These are phyloP conservation scores for Drosophila affinis DNA, from an alignment of 2,888 invertebrate species.

Conservation along the genomic window DNA sequence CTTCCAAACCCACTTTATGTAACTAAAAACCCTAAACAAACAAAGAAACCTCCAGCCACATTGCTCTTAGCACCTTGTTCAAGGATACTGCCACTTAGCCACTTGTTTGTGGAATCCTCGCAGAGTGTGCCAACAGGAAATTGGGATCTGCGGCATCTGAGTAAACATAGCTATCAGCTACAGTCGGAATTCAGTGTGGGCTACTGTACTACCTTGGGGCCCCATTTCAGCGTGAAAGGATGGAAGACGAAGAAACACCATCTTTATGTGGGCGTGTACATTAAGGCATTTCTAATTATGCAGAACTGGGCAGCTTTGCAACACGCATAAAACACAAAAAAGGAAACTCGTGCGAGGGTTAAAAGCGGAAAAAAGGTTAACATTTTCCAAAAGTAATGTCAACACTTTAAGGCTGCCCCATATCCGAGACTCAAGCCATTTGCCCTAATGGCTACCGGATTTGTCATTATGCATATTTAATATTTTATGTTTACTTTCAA, in stretches of 20 bases:
- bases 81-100: slow-evolving; percentile 36
- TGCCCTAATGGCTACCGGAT: slow-evolving; percentile 24
- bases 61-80: slow-evolving; percentile 47
- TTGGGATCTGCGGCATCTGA: slow-evolving; percentile 38
- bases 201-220: slow-evolving; percentile 33
- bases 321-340: slow-evolving; percentile 1
- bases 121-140: slow-evolving; percentile 1
- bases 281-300: slow-evolving; percentile 45
- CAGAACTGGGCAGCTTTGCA: slow-evolving; percentile 39
- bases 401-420: slow-evolving; percentile 28
- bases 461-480: slow-evolving; percentile 45
- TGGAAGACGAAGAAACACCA: background rate
- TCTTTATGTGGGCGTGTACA: slow-evolving; percentile 16
- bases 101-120: slow-evolving; percentile 38
- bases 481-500: slow-evolving; percentile 26
- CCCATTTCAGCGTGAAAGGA: slow-evolving; percentile 10
- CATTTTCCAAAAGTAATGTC: slow-evolving; percentile 30
- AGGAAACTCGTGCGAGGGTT: slow-evolving; percentile 17
- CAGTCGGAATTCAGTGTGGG: slow-evolving; percentile 1
- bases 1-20: background rate
- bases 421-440: slow-evolving; percentile 20
- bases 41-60: background rate
- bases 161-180: slow-evolving; percentile 49
- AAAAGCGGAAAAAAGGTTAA: slow-evolving; percentile 7
- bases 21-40: slow-evolving; percentile 26